A percentile compares a stretch with the other conserved stretches of the same genome.
These are phyloP conservation scores for Oophaga pumilio DNA, from an alignment of 2,113 vertebrate genomes.

Conservation along the genomic window DNA sequence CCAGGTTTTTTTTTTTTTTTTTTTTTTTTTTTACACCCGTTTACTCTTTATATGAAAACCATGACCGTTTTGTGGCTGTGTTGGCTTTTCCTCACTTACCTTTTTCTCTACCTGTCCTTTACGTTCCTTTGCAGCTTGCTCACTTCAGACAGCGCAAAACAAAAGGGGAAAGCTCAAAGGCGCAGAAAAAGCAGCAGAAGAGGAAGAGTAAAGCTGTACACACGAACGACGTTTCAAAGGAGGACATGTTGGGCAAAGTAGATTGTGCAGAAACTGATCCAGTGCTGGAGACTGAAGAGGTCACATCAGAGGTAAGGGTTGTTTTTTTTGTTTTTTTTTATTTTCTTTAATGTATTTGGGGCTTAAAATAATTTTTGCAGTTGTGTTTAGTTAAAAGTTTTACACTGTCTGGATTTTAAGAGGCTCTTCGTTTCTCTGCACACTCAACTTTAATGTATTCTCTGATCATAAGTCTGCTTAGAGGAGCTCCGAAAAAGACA, in stretches of 20 bases:
- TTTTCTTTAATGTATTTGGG: no score
- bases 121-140: constrained; percentile 77
- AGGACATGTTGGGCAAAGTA: constrained; percentile 62
- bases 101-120: constrained; percentile 73
- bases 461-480: no score
- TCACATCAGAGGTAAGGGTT: constrained; percentile 10
- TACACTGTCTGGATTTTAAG: no score
- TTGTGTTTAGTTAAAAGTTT: no score
- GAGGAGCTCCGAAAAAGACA: no score
- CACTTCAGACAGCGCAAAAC: constrained; percentile 75
- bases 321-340: not conserved
- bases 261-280: not conserved
- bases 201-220: constrained; percentile 74
- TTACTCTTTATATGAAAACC: constrained; percentile 50
- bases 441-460: no score
- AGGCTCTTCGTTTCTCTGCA: no score
- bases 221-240: constrained; percentile 67
- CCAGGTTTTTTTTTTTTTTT: no score
- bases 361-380: no score
- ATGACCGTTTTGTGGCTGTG: constrained; percentile 71
- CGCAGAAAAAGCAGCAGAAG: constrained; percentile 77
- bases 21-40: not conserved
- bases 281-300: not conserved
- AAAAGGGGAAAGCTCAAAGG: constrained; percentile 69
- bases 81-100: constrained; percentile 74